Base-by-base conservation (phyloP, 2,113 vertebrate genomes). In the Tetrax tetrax region DNA sequence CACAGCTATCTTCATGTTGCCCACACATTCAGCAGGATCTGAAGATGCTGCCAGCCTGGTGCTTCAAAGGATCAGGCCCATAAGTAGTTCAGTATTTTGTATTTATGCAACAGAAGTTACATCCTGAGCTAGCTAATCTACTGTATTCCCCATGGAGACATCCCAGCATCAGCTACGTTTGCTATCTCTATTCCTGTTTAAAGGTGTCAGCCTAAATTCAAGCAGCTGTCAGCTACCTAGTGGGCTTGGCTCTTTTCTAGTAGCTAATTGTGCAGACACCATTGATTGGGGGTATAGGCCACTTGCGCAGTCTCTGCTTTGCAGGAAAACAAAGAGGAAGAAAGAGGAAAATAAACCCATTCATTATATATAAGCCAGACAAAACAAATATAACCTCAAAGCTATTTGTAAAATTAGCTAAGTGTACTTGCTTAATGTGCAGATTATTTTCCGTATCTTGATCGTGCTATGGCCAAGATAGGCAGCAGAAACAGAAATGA, bases 201-300 rank as follows among this genome's bases (percentile, higher is more conserved):
- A 93, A 97, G 95, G 93, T 96, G 94, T 88, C 83, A 96, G 93
- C 96, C 83, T 96, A 95, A 95, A 88, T 91, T 92, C 89, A 97
- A 97, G 92, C 86, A 96, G 95, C 82, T 98, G 93, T 94, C 87
- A 87, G 87, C 85, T 84, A 84, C 91, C 78, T 88, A 96, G 89
- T 81, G 93, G 68, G 70, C 66, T 91, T 93, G 80, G 74, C 85
- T 97, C 86, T 93, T 94, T 83, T 48, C 89, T 96, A 71, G 53
- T 47, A 86, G 88, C 70, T 92, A 96, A 76, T 94, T 96, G 81
- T 81, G 83, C 89, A 96, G 76, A 96, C 80, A 83, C 71, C 90
- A 90, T 81, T 94, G 89, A 96, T 56, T 89, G 79, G 66, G 74
- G 76, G 21, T 35, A 11, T 18, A 85, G 84, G 80, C 59, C 64